phyloP scores from a whole-genome alignment of 2,797 vertebrate genomes.

The Intellagama lesueurii region DNA sequence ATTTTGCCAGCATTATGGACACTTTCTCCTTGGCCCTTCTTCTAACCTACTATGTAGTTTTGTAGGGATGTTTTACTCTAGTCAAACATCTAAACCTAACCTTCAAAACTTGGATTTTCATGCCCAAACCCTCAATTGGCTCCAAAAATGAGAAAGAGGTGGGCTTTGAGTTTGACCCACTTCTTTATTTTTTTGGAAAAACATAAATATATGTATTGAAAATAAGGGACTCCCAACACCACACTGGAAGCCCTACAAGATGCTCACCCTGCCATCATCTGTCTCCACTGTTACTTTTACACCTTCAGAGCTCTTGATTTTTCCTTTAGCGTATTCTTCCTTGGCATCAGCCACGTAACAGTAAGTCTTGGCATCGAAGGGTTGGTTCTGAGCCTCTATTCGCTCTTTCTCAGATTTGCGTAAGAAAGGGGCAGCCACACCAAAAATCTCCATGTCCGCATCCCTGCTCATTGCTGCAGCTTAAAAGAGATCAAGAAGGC shows the following conservation, averaged over 20 bases:
- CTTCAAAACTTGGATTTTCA: neutral
- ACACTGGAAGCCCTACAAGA: neutral
- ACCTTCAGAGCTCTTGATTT: slow-evolving; percentile 80
- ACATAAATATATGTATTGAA: neutral
- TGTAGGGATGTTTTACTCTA: neutral
- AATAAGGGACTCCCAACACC: neutral
- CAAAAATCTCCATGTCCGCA: slow-evolving; percentile 81
- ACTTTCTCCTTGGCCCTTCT: neutral
- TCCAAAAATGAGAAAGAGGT: neutral
- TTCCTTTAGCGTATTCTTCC: slow-evolving; percentile 83
- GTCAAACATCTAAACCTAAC: neutral
- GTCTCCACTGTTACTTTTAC: slow-evolving; percentile 83
- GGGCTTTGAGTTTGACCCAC: neutral
- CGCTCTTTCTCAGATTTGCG: slow-evolving; percentile 85
- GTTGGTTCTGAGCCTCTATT: slow-evolving; percentile 83
- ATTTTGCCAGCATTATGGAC: neutral
- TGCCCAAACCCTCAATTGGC: neutral
- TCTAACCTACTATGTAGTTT: neutral
- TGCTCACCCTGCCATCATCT: slow-evolving; percentile 77
- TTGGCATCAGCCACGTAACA: slow-evolving; percentile 84
- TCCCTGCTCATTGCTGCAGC: slow-evolving; percentile 81
- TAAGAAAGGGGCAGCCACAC: slow-evolving; percentile 83
- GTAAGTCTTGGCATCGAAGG: slow-evolving; percentile 86
- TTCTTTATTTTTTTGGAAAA: neutral
- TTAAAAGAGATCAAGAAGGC: slow-evolving; percentile 55